These are phyloP conservation scores for Stenolophus ochropezus DNA, from an alignment of 2,888 invertebrate genomes.

Conservation along the genomic window DNA sequence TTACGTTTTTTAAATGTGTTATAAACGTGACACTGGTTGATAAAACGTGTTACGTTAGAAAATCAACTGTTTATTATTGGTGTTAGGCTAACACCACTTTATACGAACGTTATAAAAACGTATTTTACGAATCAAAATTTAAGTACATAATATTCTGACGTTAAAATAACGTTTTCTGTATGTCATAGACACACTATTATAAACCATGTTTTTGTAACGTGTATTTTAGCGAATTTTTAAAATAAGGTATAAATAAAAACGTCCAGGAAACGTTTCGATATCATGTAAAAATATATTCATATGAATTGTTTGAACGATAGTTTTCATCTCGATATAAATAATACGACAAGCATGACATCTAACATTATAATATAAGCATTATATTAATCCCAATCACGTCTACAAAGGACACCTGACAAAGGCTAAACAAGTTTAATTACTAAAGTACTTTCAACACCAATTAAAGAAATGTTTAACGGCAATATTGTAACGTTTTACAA, in stretches of 20 bases:
- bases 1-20: slow-evolving; percentile 14
- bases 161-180: slow-evolving; percentile 8
- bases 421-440: too few relatives aligned
- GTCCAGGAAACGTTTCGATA: neutral
- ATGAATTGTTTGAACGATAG: neutral
- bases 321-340: neutral
- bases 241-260: neutral
- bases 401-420: too few relatives aligned
- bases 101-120: slow-evolving; percentile 5
- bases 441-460: too few relatives aligned
- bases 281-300: too few relatives aligned
- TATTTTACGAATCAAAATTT: neutral
- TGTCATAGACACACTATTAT: neutral
- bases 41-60: neutral
- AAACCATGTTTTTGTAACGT: neutral
- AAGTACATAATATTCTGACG: neutral
- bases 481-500: too few relatives aligned
- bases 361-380: too few relatives aligned
- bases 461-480: too few relatives aligned
- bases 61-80: neutral
- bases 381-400: too few relatives aligned
- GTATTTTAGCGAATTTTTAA: neutral
- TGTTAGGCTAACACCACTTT: neutral
- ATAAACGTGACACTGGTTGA: slow-evolving; percentile 6
- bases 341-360: neutral